These are phyloP conservation scores for Dipodomys spectabilis DNA, from an alignment of 2,113 vertebrate genomes.

Conservation along the genomic window DNA sequence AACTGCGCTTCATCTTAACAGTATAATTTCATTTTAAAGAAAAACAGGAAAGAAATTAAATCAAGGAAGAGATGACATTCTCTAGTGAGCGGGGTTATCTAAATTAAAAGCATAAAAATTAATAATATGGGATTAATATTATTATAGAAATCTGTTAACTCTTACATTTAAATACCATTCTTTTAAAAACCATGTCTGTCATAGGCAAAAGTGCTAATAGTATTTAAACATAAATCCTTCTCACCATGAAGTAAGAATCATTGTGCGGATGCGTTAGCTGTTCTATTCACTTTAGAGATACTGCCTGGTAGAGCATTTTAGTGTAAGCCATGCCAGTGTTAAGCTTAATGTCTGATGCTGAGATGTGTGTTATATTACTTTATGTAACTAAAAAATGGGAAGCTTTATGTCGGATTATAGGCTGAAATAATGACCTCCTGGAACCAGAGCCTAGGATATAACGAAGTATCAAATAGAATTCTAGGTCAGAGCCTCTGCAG, in stretches of 20 bases:
- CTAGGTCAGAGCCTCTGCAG: slow-evolving; percentile 78
- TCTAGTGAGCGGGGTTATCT: slow-evolving; percentile 59
- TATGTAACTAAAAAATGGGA: slow-evolving; percentile 82
- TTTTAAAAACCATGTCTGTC: slow-evolving; percentile 69
- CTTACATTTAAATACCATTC: slow-evolving; percentile 75
- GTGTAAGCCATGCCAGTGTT: slow-evolving; percentile 83
- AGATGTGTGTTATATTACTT: slow-evolving; percentile 85
- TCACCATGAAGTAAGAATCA: slow-evolving; percentile 79
- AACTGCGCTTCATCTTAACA: slow-evolving; percentile 5
- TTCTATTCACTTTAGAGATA: slow-evolving; percentile 77
- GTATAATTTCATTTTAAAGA: slow-evolving; percentile 60
- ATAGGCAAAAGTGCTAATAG: slow-evolving; percentile 80
- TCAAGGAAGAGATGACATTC: slow-evolving; percentile 66
- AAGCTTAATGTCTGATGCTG: slow-evolving; percentile 87
- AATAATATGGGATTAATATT: slow-evolving; percentile 76
- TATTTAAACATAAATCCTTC: slow-evolving; percentile 83
- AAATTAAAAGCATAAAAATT: slow-evolving; percentile 78
- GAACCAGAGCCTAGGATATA: slow-evolving; percentile 66
- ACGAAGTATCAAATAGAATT: slow-evolving; percentile 76
- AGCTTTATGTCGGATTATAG: slow-evolving; percentile 84
- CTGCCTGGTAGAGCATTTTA: slow-evolving; percentile 81
- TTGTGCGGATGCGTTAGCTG: slow-evolving; percentile 62
- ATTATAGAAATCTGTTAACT: slow-evolving; percentile 75
- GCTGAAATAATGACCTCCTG: slow-evolving; percentile 79
- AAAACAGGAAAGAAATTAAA: neutral